Conservation (phyloP, 2,113 vertebrate genomes). For the Eonycteris spelaea region DNA sequence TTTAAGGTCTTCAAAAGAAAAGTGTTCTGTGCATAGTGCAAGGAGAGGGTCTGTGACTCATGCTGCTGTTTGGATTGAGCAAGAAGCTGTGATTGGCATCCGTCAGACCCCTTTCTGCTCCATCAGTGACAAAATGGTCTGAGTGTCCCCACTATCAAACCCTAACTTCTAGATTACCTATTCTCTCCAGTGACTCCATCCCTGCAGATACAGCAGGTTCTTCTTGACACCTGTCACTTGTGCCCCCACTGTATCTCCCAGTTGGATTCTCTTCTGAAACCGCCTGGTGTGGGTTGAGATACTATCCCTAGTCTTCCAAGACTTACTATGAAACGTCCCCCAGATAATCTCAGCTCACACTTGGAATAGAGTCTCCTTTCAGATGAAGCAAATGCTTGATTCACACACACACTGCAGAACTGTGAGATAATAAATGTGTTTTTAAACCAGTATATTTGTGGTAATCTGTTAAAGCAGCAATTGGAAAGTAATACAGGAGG, state of each 20-base stretch:
- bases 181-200: background rate
- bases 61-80: background rate
- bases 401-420: background rate
- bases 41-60: background rate
- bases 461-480: background rate
- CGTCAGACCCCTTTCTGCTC: background rate
- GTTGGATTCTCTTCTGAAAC: background rate
- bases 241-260: background rate
- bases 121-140: background rate
- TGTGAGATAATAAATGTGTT: background rate
- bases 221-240: background rate
- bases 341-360: background rate
- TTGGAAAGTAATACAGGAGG: background rate
- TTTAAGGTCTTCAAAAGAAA: background rate
- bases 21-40: background rate
- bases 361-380: background rate
- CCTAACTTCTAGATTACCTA: background rate
- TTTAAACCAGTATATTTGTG: background rate
- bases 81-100: background rate
- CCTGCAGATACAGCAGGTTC: background rate
- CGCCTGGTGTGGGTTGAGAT: background rate
- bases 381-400: background rate
- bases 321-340: background rate
- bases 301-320: background rate
- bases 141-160: background rate